phyloP scores from a whole-genome alignment of 2,888 invertebrate species.

The Hypena proboscidalis region DNA sequence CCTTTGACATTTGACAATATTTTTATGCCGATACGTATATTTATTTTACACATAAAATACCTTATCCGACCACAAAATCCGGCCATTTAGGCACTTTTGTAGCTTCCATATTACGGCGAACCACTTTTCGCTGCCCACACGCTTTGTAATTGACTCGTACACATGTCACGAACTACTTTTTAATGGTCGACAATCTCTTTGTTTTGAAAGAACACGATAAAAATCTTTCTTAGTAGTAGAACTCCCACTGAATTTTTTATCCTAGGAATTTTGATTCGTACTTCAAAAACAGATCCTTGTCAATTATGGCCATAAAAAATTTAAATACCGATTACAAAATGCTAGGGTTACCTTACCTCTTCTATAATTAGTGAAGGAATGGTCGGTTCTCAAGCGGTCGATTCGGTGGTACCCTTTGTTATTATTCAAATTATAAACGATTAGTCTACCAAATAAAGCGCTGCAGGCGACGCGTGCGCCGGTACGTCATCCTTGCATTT shows the following conservation, averaged over 20 bases:
- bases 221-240: conserved; percentile 34
- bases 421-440: conserved; percentile 68
- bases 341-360: conserved; percentile 36
- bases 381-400: conserved; percentile 47
- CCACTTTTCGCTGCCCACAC: conserved; percentile 32
- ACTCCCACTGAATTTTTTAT: conserved; percentile 30
- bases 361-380: conserved; percentile 54
- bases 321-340: conserved; percentile 33
- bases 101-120: conserved; percentile 20
- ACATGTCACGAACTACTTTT: conserved; percentile 48
- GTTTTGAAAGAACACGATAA: conserved; percentile 42
- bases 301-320: conserved; percentile 32
- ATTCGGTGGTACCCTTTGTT: conserved; percentile 55
- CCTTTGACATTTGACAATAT: conserved; percentile 73
- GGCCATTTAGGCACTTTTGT: conserved; percentile 23
- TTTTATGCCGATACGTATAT: conserved; percentile 40
- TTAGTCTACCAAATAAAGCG: conserved; percentile 53
- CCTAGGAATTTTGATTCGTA: conserved; percentile 32
- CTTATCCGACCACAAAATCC: conserved; percentile 21
- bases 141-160: conserved; percentile 46
- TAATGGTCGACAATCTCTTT: conserved; percentile 47
- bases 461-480: conserved; percentile 55
- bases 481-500: conserved; percentile 59
- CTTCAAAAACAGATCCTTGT: conserved; percentile 24
- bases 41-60: conserved; percentile 36